These are phyloP conservation scores for Epinotia nisella DNA, from an alignment of 2,888 invertebrate species.

Conservation along the genomic window DNA sequence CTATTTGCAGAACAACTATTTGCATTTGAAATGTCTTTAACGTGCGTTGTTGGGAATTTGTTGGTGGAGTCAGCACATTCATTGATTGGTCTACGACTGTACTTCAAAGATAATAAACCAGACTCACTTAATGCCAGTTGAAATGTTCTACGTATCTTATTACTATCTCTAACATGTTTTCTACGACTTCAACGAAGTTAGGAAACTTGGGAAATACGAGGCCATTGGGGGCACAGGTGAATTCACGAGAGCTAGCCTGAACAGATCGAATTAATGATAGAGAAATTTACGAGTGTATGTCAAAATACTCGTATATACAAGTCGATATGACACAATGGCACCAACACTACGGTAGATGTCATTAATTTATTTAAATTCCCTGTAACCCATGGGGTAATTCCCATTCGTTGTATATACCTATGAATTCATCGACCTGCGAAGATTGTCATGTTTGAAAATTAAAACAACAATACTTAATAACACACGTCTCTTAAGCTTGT, in stretches of 20 bases:
- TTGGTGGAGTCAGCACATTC: background rate
- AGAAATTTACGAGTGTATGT: background rate
- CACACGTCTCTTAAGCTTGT: no score
- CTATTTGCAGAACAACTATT: background rate
- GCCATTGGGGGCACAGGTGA: slow-evolving; percentile 20
- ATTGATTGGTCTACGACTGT: slow-evolving; percentile 4
- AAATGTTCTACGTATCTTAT: slow-evolving; percentile 29
- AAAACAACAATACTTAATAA: no score
- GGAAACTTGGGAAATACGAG: slow-evolving; percentile 7
- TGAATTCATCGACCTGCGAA: no score
- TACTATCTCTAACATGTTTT: slow-evolving; percentile 38
- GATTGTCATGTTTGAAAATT: no score
- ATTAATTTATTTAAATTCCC: no score
- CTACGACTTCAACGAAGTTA: slow-evolving; percentile 20
- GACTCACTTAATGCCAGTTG: slow-evolving; percentile 29
- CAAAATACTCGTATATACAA: background rate
- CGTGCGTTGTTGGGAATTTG: background rate
- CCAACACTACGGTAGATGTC: no score
- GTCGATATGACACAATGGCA: background rate
- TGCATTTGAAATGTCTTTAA: background rate
- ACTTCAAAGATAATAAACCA: slow-evolving; percentile 27
- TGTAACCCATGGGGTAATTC: no score
- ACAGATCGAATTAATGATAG: background rate
- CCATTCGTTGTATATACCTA: no score
- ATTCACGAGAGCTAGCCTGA: background rate